These are phyloP conservation scores for Lordiphosa clarofinis DNA, from an alignment of 1,140 invertebrate species.

Conservation along the genomic window DNA sequence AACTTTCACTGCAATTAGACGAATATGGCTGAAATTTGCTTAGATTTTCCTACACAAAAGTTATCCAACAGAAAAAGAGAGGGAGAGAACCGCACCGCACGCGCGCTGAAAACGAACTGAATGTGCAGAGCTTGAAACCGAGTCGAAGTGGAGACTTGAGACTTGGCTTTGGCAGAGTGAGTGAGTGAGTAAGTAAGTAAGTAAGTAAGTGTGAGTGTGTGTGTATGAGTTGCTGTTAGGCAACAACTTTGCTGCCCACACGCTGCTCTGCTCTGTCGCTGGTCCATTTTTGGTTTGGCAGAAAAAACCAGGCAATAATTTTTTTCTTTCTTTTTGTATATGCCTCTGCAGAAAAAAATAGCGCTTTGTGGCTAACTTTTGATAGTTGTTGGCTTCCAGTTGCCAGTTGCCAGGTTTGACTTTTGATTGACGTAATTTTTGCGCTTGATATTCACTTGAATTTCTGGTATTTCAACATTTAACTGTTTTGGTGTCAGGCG, in stretches of 20 bases:
- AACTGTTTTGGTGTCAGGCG: slow-evolving; percentile 74
- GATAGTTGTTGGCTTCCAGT: slow-evolving; percentile 53
- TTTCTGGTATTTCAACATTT: slow-evolving; percentile 77
- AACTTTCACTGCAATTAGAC: slow-evolving; percentile 70
- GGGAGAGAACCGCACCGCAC: slow-evolving; percentile 74
- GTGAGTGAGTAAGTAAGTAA: slow-evolving; percentile 2
- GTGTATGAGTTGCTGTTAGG: slow-evolving; percentile 60
- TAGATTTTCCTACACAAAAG: slow-evolving; percentile 16
- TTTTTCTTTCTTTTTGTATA: slow-evolving; percentile 22
- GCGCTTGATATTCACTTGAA: slow-evolving; percentile 76
- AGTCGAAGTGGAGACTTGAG: slow-evolving; percentile 49
- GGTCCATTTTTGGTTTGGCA: slow-evolving; percentile 72
- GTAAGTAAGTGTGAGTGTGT: slow-evolving; percentile 12
- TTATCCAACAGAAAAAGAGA: slow-evolving; percentile 35
- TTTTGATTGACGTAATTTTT: slow-evolving; percentile 77
- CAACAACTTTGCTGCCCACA: slow-evolving; percentile 73
- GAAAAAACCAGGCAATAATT: slow-evolving; percentile 44
- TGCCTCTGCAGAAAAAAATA: slow-evolving; percentile 56
- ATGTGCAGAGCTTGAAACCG: slow-evolving; percentile 38
- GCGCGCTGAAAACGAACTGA: slow-evolving; percentile 78
- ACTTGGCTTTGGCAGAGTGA: slow-evolving; percentile 27
- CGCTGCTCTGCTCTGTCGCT: slow-evolving; percentile 50
- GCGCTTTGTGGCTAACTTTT: slow-evolving; percentile 55
- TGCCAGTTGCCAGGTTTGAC: slow-evolving; percentile 55
- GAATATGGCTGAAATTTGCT: slow-evolving; percentile 29